Base-by-base conservation (phyloP, 2,888 invertebrate genomes). In the Ceraclea dissimilis region DNA sequence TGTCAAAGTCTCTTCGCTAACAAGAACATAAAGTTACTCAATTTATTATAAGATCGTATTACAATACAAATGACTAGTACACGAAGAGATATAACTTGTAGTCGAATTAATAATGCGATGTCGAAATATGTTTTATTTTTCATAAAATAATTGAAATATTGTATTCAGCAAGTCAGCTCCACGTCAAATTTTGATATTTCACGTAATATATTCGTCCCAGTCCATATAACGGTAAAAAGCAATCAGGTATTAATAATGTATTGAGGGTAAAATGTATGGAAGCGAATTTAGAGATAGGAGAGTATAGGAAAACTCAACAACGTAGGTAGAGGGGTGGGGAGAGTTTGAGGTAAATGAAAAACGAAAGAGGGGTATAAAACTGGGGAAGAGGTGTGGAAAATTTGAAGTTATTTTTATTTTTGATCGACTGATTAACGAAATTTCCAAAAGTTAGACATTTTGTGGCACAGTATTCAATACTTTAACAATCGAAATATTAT, bases 361-460 rank as follows among this genome's bases (percentile, higher is more conserved):
- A 57, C 53, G 50, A 49, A 57, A 57, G 49, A 53, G 57, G 57
- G 57, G 26, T 47, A 17, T 49, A 49, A 49, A 43, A 31, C n/a
- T 33, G 46, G n/a, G 49, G 33, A 48, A 33, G 22, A 51, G 56
- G 48, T 17, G 4, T 31, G 31, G 47, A 20, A 6, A 6, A 47
- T 18, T 43, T 16, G 13, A 13, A 17, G 5, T 8, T 43, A 8
- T 43, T 8, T 53, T 20, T 49, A 34, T 17, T 34, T n/a, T 46
- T 18, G 11, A 19, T 52, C 22, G n/a, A 47, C 20, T 10, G 4
- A 6, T 26, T 10, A 26, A 26, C 26, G 26, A 26, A 26, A 26
- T 26, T 26, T 26, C 26, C 26, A 26, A 26, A 26, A 26, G 10
- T 26, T 26, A 26, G 26, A 26, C 26, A 26, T 26, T 26, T 26